A percentile compares a stretch with the other conserved stretches of the same genome.
These are phyloP conservation scores for Zophobas atratus DNA, from an alignment of 1,140 invertebrate species.

Conservation along the genomic window DNA sequence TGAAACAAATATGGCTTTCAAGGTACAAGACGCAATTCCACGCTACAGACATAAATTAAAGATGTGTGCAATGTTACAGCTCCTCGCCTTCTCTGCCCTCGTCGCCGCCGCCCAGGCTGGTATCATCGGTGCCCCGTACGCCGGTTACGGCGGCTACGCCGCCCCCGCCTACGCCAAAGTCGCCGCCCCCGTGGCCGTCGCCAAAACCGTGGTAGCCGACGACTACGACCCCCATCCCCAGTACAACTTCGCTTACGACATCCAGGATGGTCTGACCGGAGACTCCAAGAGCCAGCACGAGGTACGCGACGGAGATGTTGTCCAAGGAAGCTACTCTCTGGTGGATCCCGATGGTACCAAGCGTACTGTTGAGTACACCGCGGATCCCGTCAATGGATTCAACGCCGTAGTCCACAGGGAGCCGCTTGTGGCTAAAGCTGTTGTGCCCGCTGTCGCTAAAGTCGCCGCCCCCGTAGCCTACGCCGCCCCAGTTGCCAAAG, in stretches of 20 bases:
- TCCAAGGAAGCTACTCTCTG: conserved; percentile 71
- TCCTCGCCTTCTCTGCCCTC: conserved; percentile 67
- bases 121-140: conserved; percentile 59
- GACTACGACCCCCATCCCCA: conserved; percentile 74
- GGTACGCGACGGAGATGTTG: conserved; percentile 69
- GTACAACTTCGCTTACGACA: conserved; percentile 74
- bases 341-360: conserved; percentile 78
- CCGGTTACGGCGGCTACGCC: conserved; percentile 54
- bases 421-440: conserved; percentile 55
- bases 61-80: conserved; percentile 62
- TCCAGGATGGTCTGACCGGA: conserved; percentile 74
- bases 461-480: conserved; percentile 51
- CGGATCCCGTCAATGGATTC: conserved; percentile 73
- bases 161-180: conserved; percentile 49
- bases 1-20: conserved; percentile 44
- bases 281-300: conserved; percentile 76
- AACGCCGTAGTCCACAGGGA: conserved; percentile 68
- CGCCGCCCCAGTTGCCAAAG: conserved; percentile 55
- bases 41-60: neutral
- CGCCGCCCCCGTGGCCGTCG: conserved; percentile 50
- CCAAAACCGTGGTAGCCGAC: conserved; percentile 57
- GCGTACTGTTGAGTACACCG: conserved; percentile 78
- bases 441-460: conserved; percentile 63
- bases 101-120: conserved; percentile 69
- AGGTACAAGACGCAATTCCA: conserved; percentile 25